Percentiles rank a stretch among this genome's conserved stretches.
Evolutionary conservation across 2,797 vertebrate species (phyloP).

Genomic region (Channallabes apus): DNA sequence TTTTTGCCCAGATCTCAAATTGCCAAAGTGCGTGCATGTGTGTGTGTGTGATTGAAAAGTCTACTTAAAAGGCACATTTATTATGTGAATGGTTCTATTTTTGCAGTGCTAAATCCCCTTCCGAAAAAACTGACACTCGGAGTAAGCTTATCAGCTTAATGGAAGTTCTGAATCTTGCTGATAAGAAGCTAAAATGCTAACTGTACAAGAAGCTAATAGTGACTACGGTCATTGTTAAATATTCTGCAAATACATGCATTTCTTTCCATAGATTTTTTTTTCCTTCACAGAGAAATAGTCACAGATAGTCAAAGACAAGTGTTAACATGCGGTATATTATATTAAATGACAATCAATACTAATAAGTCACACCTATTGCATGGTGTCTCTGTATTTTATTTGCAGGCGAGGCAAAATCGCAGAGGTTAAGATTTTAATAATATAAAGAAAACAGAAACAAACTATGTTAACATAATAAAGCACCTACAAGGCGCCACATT

Average conservation of each 20-base stretch:
- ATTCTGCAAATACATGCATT: neutral
- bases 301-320: neutral
- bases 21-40: neutral
- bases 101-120: neutral
- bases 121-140: slow-evolving; percentile 7
- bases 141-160: slow-evolving; percentile 13
- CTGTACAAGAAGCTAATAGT: neutral
- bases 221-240: neutral
- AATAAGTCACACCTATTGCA: neutral
- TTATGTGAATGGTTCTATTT: neutral
- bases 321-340: neutral
- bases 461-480: too few relatives aligned
- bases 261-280: neutral
- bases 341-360: neutral
- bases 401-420: too few relatives aligned
- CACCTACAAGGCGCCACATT: too few relatives aligned
- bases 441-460: too few relatives aligned
- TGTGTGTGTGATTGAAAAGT: slow-evolving; percentile 3
- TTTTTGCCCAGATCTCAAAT: slow-evolving; percentile 28
- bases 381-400: neutral
- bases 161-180: slow-evolving; percentile 8
- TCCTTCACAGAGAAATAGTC: neutral
- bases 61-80: slow-evolving; percentile 11
- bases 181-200: slow-evolving; percentile 25
- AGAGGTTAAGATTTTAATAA: too few relatives aligned